Evolutionary conservation across 2,113 vertebrate species (phyloP).

Genomic region (Mohoua ochrocephala): DNA sequence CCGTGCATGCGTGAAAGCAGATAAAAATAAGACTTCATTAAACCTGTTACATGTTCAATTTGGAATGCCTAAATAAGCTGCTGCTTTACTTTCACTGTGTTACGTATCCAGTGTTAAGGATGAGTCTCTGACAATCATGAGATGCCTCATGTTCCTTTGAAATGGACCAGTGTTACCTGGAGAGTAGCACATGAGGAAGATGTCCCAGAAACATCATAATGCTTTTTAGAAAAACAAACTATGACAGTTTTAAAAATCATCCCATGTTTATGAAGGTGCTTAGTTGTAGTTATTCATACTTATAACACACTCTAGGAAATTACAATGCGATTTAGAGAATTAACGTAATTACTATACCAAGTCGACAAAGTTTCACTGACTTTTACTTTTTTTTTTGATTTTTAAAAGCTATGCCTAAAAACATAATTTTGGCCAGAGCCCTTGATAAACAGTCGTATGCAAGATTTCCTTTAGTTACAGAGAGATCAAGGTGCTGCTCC

Average conservation of each 20-base stretch:
- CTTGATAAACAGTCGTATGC: background rate
- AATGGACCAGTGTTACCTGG: background rate
- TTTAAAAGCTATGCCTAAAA: background rate
- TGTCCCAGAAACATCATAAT: background rate
- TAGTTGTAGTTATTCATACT: background rate
- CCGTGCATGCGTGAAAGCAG: background rate
- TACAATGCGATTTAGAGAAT: background rate
- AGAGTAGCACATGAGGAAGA: background rate
- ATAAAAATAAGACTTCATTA: background rate
- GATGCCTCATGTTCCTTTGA: background rate
- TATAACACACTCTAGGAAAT: background rate
- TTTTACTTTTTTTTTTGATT: background rate
- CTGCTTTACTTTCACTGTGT: background rate
- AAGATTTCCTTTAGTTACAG: background rate
- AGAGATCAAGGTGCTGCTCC: background rate
- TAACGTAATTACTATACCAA: background rate
- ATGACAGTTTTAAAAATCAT: background rate
- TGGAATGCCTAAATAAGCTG: background rate
- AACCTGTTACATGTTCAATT: background rate
- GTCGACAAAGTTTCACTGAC: background rate
- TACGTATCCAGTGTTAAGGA: background rate
- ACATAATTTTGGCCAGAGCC: background rate
- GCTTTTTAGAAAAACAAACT: background rate
- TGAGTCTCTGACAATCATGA: background rate
- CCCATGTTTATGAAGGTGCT: background rate